These are phyloP conservation scores for Prunella strophiata DNA, from an alignment of 2,797 vertebrate species.

Conservation along the genomic window DNA sequence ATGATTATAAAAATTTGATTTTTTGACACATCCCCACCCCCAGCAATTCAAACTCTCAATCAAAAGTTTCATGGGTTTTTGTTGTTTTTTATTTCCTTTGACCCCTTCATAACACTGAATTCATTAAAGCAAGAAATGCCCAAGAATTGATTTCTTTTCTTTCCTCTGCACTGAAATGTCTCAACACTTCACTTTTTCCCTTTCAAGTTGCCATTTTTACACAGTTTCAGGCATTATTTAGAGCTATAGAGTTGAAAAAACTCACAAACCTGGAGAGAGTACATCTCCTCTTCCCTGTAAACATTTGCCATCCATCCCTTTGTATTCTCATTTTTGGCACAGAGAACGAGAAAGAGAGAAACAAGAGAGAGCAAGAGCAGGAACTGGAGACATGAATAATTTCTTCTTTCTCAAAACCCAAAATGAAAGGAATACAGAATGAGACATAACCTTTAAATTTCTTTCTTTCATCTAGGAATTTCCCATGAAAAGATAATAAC, in stretches of 20 bases:
- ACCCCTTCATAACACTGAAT: neutral
- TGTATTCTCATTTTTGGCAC: slow-evolving; percentile 19
- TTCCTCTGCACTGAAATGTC: neutral
- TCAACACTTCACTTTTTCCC: neutral
- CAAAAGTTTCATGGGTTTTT: neutral
- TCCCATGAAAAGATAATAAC: slow-evolving; percentile 7
- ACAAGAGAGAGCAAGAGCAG: neutral
- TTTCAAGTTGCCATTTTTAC: slow-evolving; percentile 24
- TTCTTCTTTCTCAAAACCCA: slow-evolving; percentile 19
- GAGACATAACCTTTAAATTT: neutral
- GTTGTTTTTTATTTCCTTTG: neutral
- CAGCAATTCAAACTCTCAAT: neutral
- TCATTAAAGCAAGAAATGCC: slow-evolving; percentile 30
- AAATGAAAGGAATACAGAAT: slow-evolving; percentile 46
- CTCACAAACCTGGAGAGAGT: neutral
- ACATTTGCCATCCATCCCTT: slow-evolving; percentile 25
- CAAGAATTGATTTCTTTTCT: slow-evolving; percentile 31
- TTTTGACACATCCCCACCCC: neutral
- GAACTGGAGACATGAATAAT: slow-evolving; percentile 28
- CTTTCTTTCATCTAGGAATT: slow-evolving; percentile 26
- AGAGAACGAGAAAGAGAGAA: neutral
- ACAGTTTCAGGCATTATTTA: slow-evolving; percentile 16
- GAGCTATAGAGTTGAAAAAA: neutral
- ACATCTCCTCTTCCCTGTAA: neutral
- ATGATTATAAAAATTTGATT: neutral